These are phyloP conservation scores for Sebastes hopkinsi DNA, from an alignment of 2,797 vertebrate genomes.

Conservation along the genomic window DNA sequence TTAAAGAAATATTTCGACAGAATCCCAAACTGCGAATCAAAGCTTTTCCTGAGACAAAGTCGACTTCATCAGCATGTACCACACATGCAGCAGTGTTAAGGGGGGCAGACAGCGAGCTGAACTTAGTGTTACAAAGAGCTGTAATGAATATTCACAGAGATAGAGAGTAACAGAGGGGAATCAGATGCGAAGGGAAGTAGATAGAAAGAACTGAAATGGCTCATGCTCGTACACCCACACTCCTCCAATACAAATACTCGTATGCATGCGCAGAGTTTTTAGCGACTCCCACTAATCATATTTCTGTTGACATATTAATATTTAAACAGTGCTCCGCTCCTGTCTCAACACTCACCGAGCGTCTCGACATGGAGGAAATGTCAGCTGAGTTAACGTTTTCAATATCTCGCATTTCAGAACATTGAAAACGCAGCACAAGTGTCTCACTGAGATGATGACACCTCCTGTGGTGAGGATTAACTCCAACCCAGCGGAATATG, in stretches of 20 bases:
- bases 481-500: conserved; percentile 12
- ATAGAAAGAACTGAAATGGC: conserved; percentile 2
- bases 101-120: conserved; percentile 18
- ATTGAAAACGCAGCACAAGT: conserved; percentile 41
- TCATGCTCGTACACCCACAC: neutral
- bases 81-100: conserved; percentile 9
- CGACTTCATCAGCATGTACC: conserved; percentile 37
- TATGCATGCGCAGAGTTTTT: neutral
- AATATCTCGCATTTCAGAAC: conserved; percentile 7
- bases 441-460: conserved; percentile 35
- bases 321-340: conserved; percentile 28
- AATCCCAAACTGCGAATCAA: conserved; percentile 3
- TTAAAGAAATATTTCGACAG: conserved; percentile 9
- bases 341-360: conserved; percentile 1
- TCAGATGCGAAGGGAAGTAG: neutral
- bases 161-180: conserved; percentile 18
- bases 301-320: conserved; percentile 37
- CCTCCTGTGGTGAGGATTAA: conserved; percentile 46
- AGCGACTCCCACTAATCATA: conserved; percentile 29
- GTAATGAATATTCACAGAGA: conserved; percentile 49
- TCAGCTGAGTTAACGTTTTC: conserved; percentile 27
- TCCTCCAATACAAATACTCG: neutral
- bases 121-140: conserved; percentile 47
- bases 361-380: neutral
- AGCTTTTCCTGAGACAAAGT: conserved; percentile 16